Evolutionary conservation across 2,113 vertebrate species (phyloP).

Genomic region (Verasper variegatus): DNA sequence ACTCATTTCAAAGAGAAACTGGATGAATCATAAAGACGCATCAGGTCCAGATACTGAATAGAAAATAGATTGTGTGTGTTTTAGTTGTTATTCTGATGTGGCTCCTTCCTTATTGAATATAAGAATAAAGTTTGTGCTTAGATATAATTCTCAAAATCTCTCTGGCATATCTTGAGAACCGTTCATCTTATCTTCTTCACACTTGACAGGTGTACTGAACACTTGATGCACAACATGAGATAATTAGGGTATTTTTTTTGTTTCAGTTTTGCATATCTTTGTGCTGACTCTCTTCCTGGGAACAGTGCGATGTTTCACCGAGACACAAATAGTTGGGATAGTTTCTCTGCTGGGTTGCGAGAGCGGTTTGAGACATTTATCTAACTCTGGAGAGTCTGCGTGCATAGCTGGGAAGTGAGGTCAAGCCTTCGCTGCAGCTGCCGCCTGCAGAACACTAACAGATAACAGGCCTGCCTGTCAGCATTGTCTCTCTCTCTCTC

Average conservation of each 20-base stretch:
- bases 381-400: slow-evolving; percentile 56
- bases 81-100: no score
- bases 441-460: slow-evolving; percentile 66
- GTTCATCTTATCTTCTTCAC: no score
- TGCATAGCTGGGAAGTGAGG: slow-evolving; percentile 75
- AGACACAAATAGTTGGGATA: slow-evolving; percentile 47
- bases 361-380: slow-evolving; percentile 56
- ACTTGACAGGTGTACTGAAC: no score
- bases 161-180: no score
- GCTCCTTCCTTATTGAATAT: no score
- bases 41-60: background rate
- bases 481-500: slow-evolving; percentile 8
- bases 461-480: slow-evolving; percentile 71
- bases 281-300: background rate
- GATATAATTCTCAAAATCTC: fast-evolving
- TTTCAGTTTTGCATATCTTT: no score
- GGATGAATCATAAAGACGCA: background rate
- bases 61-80: background rate
- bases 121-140: no score
- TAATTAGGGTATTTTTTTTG: no score
- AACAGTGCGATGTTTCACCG: slow-evolving; percentile 22
- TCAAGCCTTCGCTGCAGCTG: slow-evolving; percentile 71
- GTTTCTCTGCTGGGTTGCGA: slow-evolving; percentile 53
- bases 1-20: background rate
- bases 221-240: no score